Conservation (phyloP, 2,113 vertebrate genomes). For the Neotoma lepida region DNA sequence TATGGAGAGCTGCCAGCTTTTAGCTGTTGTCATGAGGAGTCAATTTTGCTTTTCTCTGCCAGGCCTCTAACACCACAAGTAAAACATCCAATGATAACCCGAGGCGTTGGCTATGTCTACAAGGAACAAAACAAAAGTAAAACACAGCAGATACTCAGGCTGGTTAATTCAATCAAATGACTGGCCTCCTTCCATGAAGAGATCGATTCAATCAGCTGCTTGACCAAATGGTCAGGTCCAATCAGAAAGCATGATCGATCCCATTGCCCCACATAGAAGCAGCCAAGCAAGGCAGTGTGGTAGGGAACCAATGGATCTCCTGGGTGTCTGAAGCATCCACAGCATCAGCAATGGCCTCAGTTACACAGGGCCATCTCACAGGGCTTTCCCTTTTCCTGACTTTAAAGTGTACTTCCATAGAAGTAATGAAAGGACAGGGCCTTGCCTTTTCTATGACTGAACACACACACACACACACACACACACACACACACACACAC, state of each 20-base stretch:
- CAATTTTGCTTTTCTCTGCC: conserved; percentile 67
- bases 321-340: not conserved
- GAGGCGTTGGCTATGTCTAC: conserved; percentile 26
- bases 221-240: conserved; percentile 28
- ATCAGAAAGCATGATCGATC: not conserved
- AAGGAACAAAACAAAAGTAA: not conserved
- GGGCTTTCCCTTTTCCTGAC: not conserved
- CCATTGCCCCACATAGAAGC: not conserved
- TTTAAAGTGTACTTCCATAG: not conserved
- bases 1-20: not conserved
- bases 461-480: not conserved
- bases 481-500: not conserved
- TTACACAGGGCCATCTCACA: too few relatives aligned
- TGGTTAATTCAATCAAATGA: conserved; percentile 61
- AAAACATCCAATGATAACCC: conserved; percentile 64
- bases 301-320: not conserved
- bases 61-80: conserved; percentile 53
- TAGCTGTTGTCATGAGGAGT: conserved; percentile 24
- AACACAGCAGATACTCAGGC: not conserved
- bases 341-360: not conserved
- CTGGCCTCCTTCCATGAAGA: conserved; percentile 24
- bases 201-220: not conserved
- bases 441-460: not conserved
- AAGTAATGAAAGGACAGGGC: not conserved
- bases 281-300: not conserved